Evolutionary conservation across 2,113 vertebrate species (phyloP).

Genomic region (Bubo blakistoni): DNA sequence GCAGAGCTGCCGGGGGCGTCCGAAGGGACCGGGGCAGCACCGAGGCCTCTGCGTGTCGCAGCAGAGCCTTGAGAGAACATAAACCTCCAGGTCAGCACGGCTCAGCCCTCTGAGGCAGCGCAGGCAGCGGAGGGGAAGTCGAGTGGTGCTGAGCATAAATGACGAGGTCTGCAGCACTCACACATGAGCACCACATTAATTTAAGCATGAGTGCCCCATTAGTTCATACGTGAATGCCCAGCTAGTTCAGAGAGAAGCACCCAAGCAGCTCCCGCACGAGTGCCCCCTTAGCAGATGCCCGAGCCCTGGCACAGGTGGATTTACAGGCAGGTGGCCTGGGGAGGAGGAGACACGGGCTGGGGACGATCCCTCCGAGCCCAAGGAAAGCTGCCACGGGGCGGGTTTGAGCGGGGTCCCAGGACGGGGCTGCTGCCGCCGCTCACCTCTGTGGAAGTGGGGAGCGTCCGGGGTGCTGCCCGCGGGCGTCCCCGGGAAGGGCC

Average conservation of each 20-base stretch:
- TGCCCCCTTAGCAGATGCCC: background rate
- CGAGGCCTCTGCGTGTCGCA: background rate
- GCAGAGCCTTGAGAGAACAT: background rate
- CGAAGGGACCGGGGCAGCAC: background rate
- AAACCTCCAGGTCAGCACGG: background rate
- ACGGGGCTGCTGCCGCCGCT: background rate
- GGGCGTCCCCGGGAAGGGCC: background rate
- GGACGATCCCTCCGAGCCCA: background rate
- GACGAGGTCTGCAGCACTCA: background rate
- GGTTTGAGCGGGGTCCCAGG: background rate
- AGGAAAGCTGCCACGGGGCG: no score
- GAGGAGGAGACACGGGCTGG: background rate
- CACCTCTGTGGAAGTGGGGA: background rate
- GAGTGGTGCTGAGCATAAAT: background rate
- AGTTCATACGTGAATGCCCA: background rate
- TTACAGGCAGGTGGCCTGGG: no score
- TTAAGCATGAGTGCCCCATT: background rate
- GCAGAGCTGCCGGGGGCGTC: background rate
- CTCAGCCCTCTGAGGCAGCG: background rate
- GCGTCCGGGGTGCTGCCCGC: background rate
- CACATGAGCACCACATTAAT: accelerated
- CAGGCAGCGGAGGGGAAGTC: accelerated
- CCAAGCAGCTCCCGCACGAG: background rate
- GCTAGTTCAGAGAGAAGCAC: background rate
- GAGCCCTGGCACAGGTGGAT: no score